Evolutionary conservation across 2,888 invertebrate genomes (phyloP).

Genomic region (Amaurobius ferox): DNA sequence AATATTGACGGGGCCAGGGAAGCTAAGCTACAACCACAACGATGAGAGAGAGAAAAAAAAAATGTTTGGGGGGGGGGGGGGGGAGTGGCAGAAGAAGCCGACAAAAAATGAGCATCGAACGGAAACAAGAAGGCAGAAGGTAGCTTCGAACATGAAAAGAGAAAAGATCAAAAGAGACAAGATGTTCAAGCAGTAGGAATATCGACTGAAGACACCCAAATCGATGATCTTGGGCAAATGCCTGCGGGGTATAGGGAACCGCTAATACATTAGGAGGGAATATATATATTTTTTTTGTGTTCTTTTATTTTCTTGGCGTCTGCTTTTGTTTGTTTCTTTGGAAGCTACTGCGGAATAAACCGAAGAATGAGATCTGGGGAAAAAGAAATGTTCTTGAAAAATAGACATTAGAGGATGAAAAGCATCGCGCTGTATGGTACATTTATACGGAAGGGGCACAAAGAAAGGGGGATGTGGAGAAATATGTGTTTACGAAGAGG

Average conservation of each 20-base stretch:
- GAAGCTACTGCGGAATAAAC: background rate
- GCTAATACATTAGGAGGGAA: constrained; percentile 46
- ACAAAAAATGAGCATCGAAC: background rate
- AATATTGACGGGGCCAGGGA: constrained; percentile 21
- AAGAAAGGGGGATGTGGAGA: background rate
- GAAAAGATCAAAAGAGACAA: constrained; percentile 66
- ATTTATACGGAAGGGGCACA: background rate
- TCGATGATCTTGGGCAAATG: constrained; percentile 58
- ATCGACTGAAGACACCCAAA: constrained; percentile 52
- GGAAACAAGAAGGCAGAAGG: constrained; percentile 13
- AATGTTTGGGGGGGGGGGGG: too few relatives aligned
- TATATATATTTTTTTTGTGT: background rate
- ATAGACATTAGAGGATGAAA: constrained; percentile 2
- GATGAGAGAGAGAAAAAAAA: background rate
- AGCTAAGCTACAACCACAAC: constrained; percentile 25
- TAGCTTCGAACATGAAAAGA: constrained; percentile 15
- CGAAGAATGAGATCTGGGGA: background rate
- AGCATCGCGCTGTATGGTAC: background rate
- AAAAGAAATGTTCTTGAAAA: constrained; percentile 11
- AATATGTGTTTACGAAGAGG: background rate
- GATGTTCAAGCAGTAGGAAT: constrained; percentile 38
- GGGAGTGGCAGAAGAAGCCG: background rate
- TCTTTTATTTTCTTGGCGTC: background rate
- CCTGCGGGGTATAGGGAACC: constrained; percentile 37
- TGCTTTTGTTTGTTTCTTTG: background rate